Percentiles rank a stretch among this genome's conserved stretches.
These are phyloP conservation scores for Pristionchus arcanus DNA, from an alignment of 2,888 invertebrate species.

Conservation along the genomic window DNA sequence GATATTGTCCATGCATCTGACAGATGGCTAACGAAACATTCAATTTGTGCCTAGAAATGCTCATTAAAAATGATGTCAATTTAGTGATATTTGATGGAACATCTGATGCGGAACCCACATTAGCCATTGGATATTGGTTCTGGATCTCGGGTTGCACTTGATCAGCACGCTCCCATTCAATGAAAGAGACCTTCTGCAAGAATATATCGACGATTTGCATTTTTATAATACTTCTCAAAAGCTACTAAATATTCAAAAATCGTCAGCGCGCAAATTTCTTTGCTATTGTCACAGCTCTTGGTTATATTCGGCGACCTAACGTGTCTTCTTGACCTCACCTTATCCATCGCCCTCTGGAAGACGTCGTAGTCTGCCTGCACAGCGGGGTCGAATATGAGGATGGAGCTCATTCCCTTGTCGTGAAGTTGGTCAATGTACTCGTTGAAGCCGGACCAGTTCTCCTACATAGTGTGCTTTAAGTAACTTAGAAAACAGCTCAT, in stretches of 20 bases:
- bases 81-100: no score
- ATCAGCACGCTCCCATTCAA: slow-evolving; percentile 71
- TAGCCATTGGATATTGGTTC: slow-evolving; percentile 72
- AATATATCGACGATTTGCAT: no score
- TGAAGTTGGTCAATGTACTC: slow-evolving; percentile 70
- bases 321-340: slow-evolving; percentile 50
- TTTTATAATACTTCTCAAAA: no score
- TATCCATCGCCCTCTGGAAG: slow-evolving; percentile 68
- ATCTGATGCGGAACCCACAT: slow-evolving; percentile 50
- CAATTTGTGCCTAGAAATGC: no score
- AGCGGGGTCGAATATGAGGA: slow-evolving; percentile 77
- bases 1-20: background rate
- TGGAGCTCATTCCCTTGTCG: slow-evolving; percentile 67
- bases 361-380: slow-evolving; percentile 71
- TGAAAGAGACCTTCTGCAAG: slow-evolving; percentile 70
- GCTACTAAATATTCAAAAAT: no score
- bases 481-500: no score
- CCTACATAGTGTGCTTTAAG: background rate
- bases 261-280: no score
- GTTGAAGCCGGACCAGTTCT: slow-evolving; percentile 67
- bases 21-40: background rate
- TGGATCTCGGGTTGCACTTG: slow-evolving; percentile 71
- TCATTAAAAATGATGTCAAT: no score
- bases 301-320: no score
- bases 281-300: no score